These are phyloP conservation scores for Coptotermes formosanus DNA, from an alignment of 1,140 invertebrate species.

Conservation along the genomic window DNA sequence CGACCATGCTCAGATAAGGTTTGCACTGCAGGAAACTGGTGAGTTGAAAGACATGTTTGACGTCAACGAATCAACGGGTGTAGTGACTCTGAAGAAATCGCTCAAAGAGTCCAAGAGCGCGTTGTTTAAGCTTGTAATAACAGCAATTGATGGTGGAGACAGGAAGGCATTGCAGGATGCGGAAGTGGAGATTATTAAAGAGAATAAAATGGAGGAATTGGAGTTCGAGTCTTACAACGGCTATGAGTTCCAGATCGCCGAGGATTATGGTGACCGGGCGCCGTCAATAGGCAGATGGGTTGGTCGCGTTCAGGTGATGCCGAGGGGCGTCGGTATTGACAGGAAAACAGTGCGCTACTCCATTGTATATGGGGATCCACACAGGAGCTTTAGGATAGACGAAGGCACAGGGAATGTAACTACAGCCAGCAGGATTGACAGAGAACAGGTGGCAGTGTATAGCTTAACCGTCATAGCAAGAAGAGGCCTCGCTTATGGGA, in stretches of 20 bases:
- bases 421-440: constrained; percentile 76
- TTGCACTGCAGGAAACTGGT: constrained; percentile 72
- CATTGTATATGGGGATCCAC: constrained; percentile 80
- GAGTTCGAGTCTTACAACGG: constrained; percentile 70
- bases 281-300: constrained; percentile 64
- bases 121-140: constrained; percentile 69
- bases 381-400: constrained; percentile 73
- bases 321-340: constrained; percentile 45
- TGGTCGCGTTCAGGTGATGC: constrained; percentile 68
- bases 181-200: constrained; percentile 75
- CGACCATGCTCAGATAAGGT: constrained; percentile 77
- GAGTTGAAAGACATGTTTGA: constrained; percentile 63
- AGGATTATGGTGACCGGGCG: constrained; percentile 64
- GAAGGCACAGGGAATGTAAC: constrained; percentile 75
- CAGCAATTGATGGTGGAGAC: constrained; percentile 76
- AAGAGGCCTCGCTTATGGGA: constrained; percentile 64
- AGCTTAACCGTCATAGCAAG: constrained; percentile 73
- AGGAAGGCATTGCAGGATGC: constrained; percentile 68
- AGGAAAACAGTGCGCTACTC: constrained; percentile 59
- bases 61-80: constrained; percentile 73
- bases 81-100: constrained; percentile 65
- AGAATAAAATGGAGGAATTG: constrained; percentile 64
- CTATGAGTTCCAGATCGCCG: constrained; percentile 77
- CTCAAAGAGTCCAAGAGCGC: constrained; percentile 61
- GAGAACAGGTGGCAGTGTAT: constrained; percentile 77